These are phyloP conservation scores for Campylomormyrus numenius DNA, from an alignment of 2,113 vertebrate genomes.

Conservation along the genomic window DNA sequence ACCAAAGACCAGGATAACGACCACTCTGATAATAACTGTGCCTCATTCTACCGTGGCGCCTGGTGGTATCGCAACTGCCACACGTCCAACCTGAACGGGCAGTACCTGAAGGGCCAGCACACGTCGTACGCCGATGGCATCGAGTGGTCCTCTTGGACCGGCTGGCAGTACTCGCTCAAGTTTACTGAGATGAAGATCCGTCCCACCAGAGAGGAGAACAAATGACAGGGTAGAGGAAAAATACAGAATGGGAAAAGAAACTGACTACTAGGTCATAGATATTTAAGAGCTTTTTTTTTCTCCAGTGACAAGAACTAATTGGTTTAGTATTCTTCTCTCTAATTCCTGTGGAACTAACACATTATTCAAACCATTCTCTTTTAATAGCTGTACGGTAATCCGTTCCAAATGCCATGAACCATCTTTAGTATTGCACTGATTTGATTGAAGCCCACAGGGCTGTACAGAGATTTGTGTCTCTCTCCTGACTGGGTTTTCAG, in stretches of 20 bases:
- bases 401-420: not conserved
- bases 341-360: constrained; percentile 30
- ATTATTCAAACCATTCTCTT: not conserved
- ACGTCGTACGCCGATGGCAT: constrained; percentile 91
- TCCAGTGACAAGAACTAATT: constrained; percentile 41
- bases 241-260: constrained; percentile 6
- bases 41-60: constrained; percentile 89
- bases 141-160: constrained; percentile 97
- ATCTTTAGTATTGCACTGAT: constrained; percentile 9
- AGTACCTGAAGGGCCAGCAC: constrained; percentile 89
- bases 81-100: constrained; percentile 95
- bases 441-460: constrained; percentile 1
- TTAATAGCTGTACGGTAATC: not conserved
- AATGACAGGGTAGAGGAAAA: constrained; percentile 46
- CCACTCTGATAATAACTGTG: constrained; percentile 97
- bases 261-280: constrained; percentile 38
- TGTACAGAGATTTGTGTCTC: constrained; percentile 12
- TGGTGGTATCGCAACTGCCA: constrained; percentile 99
- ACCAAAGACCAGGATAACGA: constrained; percentile 94
- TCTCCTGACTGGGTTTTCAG: not conserved
- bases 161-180: constrained; percentile 97
- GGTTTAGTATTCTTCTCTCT: constrained; percentile 28
- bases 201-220: constrained; percentile 78
- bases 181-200: constrained; percentile 96
- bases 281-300: constrained; percentile 43